Conservation (phyloP, 2,113 vertebrate genomes). For the Clupea harengus region DNA sequence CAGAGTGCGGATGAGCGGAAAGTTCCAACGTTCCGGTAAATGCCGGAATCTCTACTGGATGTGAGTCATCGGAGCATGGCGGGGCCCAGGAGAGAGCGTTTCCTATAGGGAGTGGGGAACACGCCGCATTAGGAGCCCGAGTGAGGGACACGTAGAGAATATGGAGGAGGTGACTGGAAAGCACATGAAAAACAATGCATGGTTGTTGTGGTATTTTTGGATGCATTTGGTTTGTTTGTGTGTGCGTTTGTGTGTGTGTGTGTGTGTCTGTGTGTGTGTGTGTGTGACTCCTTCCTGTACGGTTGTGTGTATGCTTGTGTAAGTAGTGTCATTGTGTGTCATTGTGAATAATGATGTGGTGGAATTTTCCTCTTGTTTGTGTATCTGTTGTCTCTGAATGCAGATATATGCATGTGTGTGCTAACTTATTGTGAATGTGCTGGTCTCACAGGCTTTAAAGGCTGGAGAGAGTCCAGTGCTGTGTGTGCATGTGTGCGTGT, state of each 20-base stretch:
- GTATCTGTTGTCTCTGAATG: not conserved
- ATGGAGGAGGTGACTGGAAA: not conserved
- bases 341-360: not conserved
- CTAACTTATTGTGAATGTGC: not conserved
- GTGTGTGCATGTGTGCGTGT: not conserved
- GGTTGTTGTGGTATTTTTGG: not conserved
- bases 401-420: not conserved
- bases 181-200: not conserved
- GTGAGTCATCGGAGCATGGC: slow-evolving; percentile 29
- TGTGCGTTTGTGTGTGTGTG: not conserved
- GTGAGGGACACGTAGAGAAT: not conserved
- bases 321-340: slow-evolving; percentile 3
- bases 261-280: not conserved
- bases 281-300: not conserved
- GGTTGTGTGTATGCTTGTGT: not conserved
- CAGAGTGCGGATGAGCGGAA: not conserved
- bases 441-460: not conserved
- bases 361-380: not conserved
- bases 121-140: slow-evolving; percentile 19
- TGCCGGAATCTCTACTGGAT: slow-evolving; percentile 4
- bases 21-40: slow-evolving; percentile 29
- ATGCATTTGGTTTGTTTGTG: not conserved
- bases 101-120: slow-evolving; percentile 17
- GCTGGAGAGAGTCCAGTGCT: not conserved
- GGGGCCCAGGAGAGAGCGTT: not conserved